Conservation (phyloP, 1,140 invertebrate genomes). For the Calycopis cecrops region DNA sequence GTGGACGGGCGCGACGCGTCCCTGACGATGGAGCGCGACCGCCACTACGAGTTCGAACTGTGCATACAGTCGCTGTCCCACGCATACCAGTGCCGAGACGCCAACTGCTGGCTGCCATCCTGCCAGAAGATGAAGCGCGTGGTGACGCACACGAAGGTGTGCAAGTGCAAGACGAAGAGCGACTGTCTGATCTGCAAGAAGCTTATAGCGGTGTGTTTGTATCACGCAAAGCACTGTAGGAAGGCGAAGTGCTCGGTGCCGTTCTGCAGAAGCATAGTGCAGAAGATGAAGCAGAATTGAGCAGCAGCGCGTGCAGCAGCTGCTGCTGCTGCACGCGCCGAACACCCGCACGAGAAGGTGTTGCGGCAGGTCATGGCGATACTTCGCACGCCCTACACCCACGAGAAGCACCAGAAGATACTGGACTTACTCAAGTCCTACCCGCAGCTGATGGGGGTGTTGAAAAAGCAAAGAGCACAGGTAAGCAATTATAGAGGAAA, state of each 20-base stretch:
- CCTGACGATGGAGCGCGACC: conserved; percentile 97
- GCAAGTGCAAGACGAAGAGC: conserved; percentile 96
- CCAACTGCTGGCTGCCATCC: conserved; percentile 96
- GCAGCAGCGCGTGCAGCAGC: conserved; percentile 93
- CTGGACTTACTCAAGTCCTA: conserved; percentile 95
- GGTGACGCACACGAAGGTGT: conserved; percentile 96
- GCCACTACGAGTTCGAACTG: conserved; percentile 98
- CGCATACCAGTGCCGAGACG: conserved; percentile 98
- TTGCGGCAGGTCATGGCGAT: conserved; percentile 93
- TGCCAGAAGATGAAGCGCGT: conserved; percentile 99
- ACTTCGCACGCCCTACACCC: conserved; percentile 90
- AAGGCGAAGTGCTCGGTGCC: conserved; percentile 97
- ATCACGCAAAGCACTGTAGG: conserved; percentile 98
- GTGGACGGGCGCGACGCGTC: conserved; percentile 99
- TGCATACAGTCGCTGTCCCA: conserved; percentile 99
- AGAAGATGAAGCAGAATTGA: conserved; percentile 97
- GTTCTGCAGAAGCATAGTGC: conserved; percentile 98
- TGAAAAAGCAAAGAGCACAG: conserved; percentile 91
- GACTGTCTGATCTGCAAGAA: conserved; percentile 99
- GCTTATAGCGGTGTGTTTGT: conserved; percentile 97
- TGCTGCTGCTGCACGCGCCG: conserved; percentile 89
- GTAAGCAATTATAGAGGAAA: too few species aligned
- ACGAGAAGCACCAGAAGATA: conserved; percentile 95
- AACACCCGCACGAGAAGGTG: conserved; percentile 83
- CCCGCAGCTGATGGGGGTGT: conserved; percentile 96